Base-by-base conservation (phyloP, 2,888 invertebrate species). In the Drosophila mimetica region DNA sequence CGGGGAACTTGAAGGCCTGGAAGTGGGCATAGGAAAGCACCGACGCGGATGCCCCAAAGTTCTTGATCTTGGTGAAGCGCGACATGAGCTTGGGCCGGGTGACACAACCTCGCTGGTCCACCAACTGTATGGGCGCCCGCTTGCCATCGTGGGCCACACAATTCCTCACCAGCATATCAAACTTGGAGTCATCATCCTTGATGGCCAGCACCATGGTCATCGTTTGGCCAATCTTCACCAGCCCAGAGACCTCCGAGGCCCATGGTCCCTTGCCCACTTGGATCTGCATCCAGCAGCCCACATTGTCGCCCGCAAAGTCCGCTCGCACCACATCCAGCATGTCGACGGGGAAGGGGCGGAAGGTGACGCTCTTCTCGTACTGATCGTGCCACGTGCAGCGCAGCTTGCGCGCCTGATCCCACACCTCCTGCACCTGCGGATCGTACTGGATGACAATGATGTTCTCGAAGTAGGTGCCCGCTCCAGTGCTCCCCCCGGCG, bases 281-380 rank as follows among this genome's bases (percentile, higher is more conserved):
- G 77, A 98, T 98, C 90, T 98, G 97, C 98, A 98, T 98, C 98
- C 98, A 98, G 92, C 98, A 98, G 16, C 97, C 97, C 2, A 98
- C 97, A 89, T 98, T 98, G 87, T 98, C 98, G 0, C 98, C 98
- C 63, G 97, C 97, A 79, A 98, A 98, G 87, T 98, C 97, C 3
- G 98, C 97, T 54, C 97, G 93, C n/a, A 98, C 97, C 4, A 98
- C 97, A 90, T 98, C 97, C 55, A 98, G 90, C 97, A 97, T 98
- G 90, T 98, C 98, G 1, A 98, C 98, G 0, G 97, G 97, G 94
- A 98, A 98, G 0, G 98, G 97, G 55, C 97, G 93, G 93, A 98
- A 98, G 0, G 98, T 97, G 0, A 98, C 98, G 5, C 97, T 97
- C 90, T 98, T 98, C 92, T 98, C 98, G 87, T 98, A 98, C 83